Evolutionary conservation across 2,888 invertebrate species (phyloP), one percentile per base, ranked within the genome.

Genomic region (Oligia strigilis): DNA sequence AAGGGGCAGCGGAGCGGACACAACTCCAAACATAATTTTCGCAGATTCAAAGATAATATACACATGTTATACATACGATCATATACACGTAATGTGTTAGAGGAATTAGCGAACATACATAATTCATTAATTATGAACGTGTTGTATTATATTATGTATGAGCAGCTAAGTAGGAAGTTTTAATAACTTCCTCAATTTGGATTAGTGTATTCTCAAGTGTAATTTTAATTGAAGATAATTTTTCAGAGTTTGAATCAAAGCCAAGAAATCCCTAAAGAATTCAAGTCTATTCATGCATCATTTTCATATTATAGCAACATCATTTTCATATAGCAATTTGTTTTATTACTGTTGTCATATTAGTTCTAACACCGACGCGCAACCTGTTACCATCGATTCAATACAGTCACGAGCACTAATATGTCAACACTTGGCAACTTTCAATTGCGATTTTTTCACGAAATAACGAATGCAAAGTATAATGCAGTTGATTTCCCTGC

Each of bases 121-220:
- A 72, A 83, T 29, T 29, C 0, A 29, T 29, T 29, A 29, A 29
- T 84, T 72, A 88, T 78, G 75, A 71, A 69, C 70, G 49, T 75
- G 73, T 87, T 83, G 65, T 78, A 58, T 84, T 72, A 55, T 70
- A 64, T 77, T 77, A 76, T 75, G 82, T 81, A 83, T 81, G 75
- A 81, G 55, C 55, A 55, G 29, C 29, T 80, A 80, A 86, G 75
- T 87, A 90, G 86, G 88, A 89, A 87, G 83, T 83, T 75, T 87
- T 90, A 85, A 75, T 70, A 81, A 84, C 84, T 88, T 87, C 89
- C 87, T 88, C 80, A 81, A 83, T 87, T 83, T 84, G 67, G 46
- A 81, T 78, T 77, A 78, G 17, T 67, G 29, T 36, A 69, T 64
- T 72, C 73, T 62, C 52, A 72, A 77, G 66, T 82, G 65, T 80